Evolutionary conservation across 1,140 invertebrate genomes (phyloP).

Genomic region (Cataglyphis hispanica): DNA sequence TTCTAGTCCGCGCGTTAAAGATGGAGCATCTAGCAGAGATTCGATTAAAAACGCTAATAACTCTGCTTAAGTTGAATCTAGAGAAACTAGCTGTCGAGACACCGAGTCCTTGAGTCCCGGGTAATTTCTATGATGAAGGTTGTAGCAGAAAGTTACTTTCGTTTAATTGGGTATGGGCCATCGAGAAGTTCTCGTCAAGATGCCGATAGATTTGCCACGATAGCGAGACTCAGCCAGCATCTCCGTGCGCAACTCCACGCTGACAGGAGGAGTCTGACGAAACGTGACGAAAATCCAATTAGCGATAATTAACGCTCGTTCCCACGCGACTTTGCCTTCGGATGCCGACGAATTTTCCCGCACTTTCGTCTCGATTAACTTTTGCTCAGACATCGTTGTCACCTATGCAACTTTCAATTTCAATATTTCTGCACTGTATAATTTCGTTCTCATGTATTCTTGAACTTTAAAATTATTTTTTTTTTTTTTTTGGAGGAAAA

Average conservation of each 20-base stretch:
- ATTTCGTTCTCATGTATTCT: background rate
- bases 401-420: background rate
- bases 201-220: constrained; percentile 48
- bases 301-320: constrained; percentile 65
- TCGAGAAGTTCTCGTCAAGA: constrained; percentile 63
- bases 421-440: background rate
- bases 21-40: background rate
- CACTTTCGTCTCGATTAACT: constrained; percentile 31
- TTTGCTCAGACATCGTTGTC: background rate
- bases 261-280: constrained; percentile 64
- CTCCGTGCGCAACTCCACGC: constrained; percentile 17
- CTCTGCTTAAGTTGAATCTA: constrained; percentile 30
- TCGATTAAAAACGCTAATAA: constrained; percentile 26
- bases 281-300: constrained; percentile 66
- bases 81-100: constrained; percentile 19
- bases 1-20: background rate
- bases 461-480: background rate
- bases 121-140: constrained; percentile 31
- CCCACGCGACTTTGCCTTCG: constrained; percentile 19
- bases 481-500: too few species aligned
- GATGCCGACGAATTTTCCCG: constrained; percentile 13
- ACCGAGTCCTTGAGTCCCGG: background rate
- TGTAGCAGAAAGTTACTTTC: constrained; percentile 51
- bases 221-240: constrained; percentile 7
- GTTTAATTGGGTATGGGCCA: constrained; percentile 60